phyloP scores from a whole-genome alignment of 2,113 vertebrate species.

The Cepphus grylle region DNA sequence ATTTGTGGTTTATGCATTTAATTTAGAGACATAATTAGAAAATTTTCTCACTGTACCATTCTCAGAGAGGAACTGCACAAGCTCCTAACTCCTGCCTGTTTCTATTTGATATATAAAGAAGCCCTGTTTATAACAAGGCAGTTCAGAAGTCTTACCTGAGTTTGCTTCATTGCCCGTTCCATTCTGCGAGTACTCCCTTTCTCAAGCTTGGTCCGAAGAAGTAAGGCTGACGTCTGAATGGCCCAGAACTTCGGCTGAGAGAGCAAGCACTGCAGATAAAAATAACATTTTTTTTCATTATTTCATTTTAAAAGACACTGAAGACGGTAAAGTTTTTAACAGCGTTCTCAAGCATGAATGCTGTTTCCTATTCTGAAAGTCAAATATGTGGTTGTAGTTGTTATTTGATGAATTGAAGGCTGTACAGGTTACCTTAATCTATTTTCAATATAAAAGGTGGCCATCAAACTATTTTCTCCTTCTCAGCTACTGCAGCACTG shows the following conservation, averaged over 20 bases:
- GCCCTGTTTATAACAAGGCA: not conserved
- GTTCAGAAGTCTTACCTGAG: conserved; percentile 78
- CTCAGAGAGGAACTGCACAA: not conserved
- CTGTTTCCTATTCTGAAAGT: not conserved
- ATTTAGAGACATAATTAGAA: not conserved
- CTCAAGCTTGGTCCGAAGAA: conserved; percentile 90
- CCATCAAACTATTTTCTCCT: not conserved
- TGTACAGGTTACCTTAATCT: not conserved
- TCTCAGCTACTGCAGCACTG: not conserved
- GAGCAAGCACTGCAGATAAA: conserved; percentile 81
- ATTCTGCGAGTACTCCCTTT: conserved; percentile 83
- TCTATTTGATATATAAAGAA: not conserved
- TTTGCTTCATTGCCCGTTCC: conserved; percentile 94
- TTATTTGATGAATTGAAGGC: not conserved
- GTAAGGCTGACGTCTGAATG: conserved; percentile 86
- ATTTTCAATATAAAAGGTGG: not conserved
- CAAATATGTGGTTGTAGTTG: not conserved
- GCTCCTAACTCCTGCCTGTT: not conserved
- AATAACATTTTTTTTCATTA: not conserved
- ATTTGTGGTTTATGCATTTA: not conserved
- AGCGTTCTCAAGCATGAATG: not conserved
- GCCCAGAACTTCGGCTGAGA: conserved; percentile 95
- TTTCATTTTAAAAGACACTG: not conserved
- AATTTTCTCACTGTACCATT: not conserved
- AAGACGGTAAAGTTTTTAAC: not conserved